Conservation (phyloP, 2,113 vertebrate genomes). For the Grus americana region DNA sequence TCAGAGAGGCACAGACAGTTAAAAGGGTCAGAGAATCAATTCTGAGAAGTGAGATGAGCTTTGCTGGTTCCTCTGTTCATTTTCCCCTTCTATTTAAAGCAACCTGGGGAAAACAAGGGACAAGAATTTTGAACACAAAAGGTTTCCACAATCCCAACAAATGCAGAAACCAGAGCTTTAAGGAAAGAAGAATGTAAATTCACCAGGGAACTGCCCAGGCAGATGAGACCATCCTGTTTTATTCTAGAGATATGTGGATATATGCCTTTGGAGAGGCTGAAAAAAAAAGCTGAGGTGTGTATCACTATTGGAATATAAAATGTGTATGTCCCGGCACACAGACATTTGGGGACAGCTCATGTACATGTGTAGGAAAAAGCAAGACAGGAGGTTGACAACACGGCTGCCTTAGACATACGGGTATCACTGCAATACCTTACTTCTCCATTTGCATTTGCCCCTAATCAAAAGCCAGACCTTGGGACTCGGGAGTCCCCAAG, state of each 20-base stretch:
- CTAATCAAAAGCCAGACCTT: background rate
- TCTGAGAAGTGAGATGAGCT: background rate
- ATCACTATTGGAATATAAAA: background rate
- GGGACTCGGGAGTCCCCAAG: background rate
- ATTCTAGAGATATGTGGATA: background rate
- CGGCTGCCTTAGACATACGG: background rate
- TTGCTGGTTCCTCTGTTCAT: background rate
- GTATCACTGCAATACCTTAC: background rate
- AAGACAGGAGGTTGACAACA: background rate
- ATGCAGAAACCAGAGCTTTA: background rate
- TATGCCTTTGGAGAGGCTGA: background rate
- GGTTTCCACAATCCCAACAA: background rate
- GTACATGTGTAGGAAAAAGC: background rate
- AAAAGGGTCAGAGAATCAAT: background rate
- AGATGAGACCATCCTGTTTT: background rate
- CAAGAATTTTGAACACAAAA: conserved; percentile 4
- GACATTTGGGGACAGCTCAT: background rate
- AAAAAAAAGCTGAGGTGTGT: background rate
- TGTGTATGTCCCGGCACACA: background rate
- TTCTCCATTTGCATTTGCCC: background rate
- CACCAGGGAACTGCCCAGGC: background rate
- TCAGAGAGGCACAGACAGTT: background rate
- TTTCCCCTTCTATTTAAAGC: background rate
- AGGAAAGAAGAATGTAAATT: conserved; percentile 13
- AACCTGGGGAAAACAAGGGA: background rate